Evolutionary conservation across 2,797 vertebrate genomes (phyloP).

Genomic region (Coregonus ussuriensis): DNA sequence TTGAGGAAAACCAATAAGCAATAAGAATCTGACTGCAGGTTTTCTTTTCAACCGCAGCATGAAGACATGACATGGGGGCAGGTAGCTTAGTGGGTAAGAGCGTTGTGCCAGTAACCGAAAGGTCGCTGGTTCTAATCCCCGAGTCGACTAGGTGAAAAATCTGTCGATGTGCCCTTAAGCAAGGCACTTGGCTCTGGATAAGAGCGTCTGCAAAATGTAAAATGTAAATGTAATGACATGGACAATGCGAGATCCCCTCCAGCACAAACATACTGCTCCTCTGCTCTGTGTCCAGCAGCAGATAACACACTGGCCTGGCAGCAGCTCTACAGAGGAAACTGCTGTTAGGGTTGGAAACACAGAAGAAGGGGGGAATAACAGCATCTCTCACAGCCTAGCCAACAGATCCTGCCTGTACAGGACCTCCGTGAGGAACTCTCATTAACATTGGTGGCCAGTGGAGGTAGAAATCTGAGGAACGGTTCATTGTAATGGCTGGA

Average conservation of each 20-base stretch:
- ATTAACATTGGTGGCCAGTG: not conserved
- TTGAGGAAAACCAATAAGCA: slow-evolving; percentile 32
- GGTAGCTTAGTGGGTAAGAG: too few species aligned
- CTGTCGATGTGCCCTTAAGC: too few species aligned
- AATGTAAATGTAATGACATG: slow-evolving; percentile 6
- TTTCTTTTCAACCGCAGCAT: slow-evolving; percentile 37
- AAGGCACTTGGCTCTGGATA: too few species aligned
- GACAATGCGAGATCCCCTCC: slow-evolving; percentile 36
- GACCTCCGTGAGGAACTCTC: slow-evolving; percentile 20
- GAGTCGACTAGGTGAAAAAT: too few species aligned
- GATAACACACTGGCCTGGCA: slow-evolving; percentile 34
- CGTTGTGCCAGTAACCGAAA: too few species aligned
- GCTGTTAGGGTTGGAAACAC: slow-evolving; percentile 28
- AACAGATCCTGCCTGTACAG: slow-evolving; percentile 32
- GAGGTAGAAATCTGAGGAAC: not conserved
- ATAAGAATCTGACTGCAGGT: slow-evolving; percentile 16
- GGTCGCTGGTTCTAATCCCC: too few species aligned
- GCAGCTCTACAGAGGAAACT: slow-evolving; percentile 19
- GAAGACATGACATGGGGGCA: slow-evolving; percentile 15
- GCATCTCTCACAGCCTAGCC: slow-evolving; percentile 31
- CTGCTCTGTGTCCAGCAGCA: slow-evolving; percentile 12
- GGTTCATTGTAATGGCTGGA: not conserved
- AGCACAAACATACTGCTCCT: slow-evolving; percentile 37
- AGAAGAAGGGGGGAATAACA: slow-evolving; percentile 31
- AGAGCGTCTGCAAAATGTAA: too few species aligned